These are phyloP conservation scores for Macrophya alboannulata DNA, from an alignment of 2,888 invertebrate species.

Conservation along the genomic window DNA sequence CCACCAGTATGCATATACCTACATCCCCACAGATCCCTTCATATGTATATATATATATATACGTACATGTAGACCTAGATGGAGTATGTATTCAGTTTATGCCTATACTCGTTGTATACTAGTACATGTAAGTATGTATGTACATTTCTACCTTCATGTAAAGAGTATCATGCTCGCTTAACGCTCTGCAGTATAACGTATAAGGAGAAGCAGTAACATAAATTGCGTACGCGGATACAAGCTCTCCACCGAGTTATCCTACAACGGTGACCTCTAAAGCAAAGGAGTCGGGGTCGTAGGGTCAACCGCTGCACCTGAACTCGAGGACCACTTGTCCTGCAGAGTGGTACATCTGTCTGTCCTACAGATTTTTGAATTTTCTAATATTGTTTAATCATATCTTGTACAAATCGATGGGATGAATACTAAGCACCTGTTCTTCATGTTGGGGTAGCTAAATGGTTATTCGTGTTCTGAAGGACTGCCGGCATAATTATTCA, in stretches of 20 bases:
- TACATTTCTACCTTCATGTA: constrained; percentile 34
- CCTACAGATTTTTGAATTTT: background rate
- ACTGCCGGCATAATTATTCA: constrained; percentile 23
- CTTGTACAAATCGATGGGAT: background rate
- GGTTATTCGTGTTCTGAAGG: background rate
- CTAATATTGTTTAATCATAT: background rate
- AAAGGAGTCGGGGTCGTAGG: constrained; percentile 44
- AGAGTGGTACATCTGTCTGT: constrained; percentile 27
- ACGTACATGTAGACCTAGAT: background rate
- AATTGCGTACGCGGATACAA: constrained; percentile 53
- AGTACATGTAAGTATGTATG: background rate
- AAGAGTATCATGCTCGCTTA: constrained; percentile 31
- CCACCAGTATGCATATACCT: background rate
- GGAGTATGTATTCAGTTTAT: background rate
- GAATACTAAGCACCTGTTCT: background rate
- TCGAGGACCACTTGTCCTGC: constrained; percentile 36
- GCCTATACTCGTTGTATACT: background rate
- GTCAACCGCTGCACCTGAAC: constrained; percentile 53
- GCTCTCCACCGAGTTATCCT: constrained; percentile 33
- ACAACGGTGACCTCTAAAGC: constrained; percentile 47
- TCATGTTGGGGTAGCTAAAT: constrained; percentile 11
- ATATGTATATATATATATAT: background rate
- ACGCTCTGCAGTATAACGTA: constrained; percentile 25
- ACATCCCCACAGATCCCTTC: background rate
- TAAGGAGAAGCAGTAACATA: constrained; percentile 53